phyloP scores from a whole-genome alignment of 2,113 vertebrate genomes.

The Thunnus thynnus region DNA sequence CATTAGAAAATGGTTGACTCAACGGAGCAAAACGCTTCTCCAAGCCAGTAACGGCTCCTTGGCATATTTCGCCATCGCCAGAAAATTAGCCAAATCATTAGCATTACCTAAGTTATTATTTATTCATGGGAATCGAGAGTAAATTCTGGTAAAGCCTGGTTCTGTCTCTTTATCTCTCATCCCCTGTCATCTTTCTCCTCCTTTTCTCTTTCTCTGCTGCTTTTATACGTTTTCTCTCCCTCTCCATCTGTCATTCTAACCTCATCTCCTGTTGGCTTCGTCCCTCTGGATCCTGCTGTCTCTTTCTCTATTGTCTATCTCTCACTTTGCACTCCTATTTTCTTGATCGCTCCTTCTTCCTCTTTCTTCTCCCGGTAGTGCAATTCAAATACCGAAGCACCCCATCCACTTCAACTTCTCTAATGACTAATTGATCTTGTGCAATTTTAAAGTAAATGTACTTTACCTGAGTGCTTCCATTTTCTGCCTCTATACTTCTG shows the following conservation, averaged over 20 bases:
- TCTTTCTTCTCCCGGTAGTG: background rate
- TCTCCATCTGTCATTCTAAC: conserved; percentile 56
- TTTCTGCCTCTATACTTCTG: background rate
- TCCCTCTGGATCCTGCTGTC: conserved; percentile 47
- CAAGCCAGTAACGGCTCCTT: too few species aligned
- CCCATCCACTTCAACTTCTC: background rate
- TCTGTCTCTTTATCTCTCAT: background rate
- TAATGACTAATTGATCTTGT: background rate
- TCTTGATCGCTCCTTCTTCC: background rate
- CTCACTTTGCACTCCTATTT: conserved; percentile 18
- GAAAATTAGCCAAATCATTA: background rate
- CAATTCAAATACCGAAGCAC: background rate
- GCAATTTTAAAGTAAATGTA: background rate
- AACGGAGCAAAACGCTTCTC: too few species aligned
- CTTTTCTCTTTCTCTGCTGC: conserved; percentile 1
- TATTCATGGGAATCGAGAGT: background rate
- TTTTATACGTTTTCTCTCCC: conserved; percentile 12
- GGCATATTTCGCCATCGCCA: too few species aligned
- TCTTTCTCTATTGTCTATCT: conserved; percentile 11
- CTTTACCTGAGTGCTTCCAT: background rate
- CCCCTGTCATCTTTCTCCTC: background rate
- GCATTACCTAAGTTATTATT: background rate
- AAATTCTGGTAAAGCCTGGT: too few species aligned
- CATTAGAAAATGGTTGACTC: too few species aligned
- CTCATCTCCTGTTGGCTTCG: conserved; percentile 47